phyloP scores from a whole-genome alignment of 1,140 invertebrate genomes.

The Neodiprion fabricii region DNA sequence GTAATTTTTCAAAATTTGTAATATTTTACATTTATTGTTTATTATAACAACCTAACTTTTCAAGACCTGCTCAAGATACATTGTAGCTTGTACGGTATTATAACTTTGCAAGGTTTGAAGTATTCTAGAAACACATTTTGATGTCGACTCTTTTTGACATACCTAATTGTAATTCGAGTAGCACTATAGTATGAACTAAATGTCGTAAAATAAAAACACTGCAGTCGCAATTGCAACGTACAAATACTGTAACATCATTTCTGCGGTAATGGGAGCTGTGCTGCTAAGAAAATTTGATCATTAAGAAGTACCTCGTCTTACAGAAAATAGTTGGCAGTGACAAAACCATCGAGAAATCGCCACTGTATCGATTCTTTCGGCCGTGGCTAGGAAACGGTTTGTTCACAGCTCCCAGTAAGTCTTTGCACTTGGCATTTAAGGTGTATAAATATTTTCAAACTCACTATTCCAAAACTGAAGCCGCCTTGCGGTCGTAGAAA shows the following conservation, averaged over 20 bases:
- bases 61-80: too few relatives aligned
- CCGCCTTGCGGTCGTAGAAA: neutral
- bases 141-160: too few relatives aligned
- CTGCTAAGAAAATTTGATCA: too few relatives aligned
- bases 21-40: neutral
- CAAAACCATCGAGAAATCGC: constrained; percentile 72
- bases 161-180: too few relatives aligned
- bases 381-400: constrained; percentile 76
- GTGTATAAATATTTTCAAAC: constrained; percentile 31
- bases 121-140: too few relatives aligned
- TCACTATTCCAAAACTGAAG: constrained; percentile 13
- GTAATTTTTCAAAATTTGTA: neutral
- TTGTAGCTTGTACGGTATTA: too few relatives aligned
- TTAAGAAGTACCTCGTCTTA: constrained; percentile 14
- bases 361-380: constrained; percentile 73
- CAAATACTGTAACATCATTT: too few relatives aligned
- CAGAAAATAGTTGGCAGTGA: constrained; percentile 67
- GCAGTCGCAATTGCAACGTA: neutral
- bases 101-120: too few relatives aligned
- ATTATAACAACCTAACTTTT: too few relatives aligned
- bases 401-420: constrained; percentile 70
- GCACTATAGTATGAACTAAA: neutral
- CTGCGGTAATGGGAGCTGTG: too few relatives aligned
- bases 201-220: neutral
- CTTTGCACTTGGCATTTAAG: constrained; percentile 16